Evolutionary conservation across 2,113 vertebrate species (phyloP).

Genomic region (Haliaeetus leucogaster): DNA sequence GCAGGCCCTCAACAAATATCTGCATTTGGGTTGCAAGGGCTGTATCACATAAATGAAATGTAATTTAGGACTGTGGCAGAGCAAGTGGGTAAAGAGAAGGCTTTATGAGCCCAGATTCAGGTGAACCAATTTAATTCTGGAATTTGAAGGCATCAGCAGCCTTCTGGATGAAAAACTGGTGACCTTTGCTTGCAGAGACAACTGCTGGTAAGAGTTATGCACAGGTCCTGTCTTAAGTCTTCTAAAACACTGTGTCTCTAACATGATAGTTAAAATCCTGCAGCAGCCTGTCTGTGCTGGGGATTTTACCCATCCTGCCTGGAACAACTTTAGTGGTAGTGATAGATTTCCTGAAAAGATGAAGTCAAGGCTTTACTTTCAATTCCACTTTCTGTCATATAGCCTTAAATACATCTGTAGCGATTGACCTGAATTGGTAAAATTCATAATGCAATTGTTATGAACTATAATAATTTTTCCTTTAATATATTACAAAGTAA

Average conservation of each 20-base stretch:
- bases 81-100: background rate
- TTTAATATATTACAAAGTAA: background rate
- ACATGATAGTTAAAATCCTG: background rate
- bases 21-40: background rate
- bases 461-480: background rate
- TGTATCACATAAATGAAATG: background rate
- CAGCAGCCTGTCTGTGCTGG: background rate
- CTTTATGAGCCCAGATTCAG: background rate
- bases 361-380: background rate
- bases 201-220: background rate
- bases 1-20: background rate
- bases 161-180: background rate
- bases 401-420: background rate
- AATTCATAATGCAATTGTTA: background rate
- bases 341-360: background rate
- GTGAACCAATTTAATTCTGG: background rate
- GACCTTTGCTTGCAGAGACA: background rate
- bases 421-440: background rate
- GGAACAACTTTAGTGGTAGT: background rate
- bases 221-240: background rate
- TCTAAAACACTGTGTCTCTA: background rate
- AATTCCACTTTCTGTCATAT: background rate
- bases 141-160: background rate
- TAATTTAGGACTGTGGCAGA: background rate
- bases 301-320: background rate